Base-by-base conservation (phyloP, 2,888 invertebrate species). In the Prenolepis imparis region DNA sequence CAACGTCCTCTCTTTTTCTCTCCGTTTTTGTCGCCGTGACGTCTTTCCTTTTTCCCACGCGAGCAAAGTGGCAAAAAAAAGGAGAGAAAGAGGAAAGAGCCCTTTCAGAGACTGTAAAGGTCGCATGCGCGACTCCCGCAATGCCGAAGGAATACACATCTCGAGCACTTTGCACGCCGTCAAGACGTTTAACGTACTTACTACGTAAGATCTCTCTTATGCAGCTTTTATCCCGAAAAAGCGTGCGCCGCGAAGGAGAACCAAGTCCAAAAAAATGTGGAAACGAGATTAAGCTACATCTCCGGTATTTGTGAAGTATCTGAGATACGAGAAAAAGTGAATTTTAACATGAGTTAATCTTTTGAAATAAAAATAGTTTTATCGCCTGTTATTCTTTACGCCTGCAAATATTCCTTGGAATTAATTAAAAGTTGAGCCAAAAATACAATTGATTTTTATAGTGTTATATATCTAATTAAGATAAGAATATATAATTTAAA, bases 151-250 rank as follows among this genome's bases (percentile, higher is more conserved):
- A 72, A 80, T 80, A 80, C 72, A 80, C 78, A 72, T 21, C 78
- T 59, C 78, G 72, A 80, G 78, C 78, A 80, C 78, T 80, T 80
- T 80, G 78, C 72, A 44, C 78, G 59, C 78, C 78, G 78, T 80
- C 78, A 80, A 80, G 72, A 80, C 78, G 78, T 80, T 80, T 80
- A 80, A 80, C 78, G 72, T 80, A 70, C 78, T 59, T 52, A 67
- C 68, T 67, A 28, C 72, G 78, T 44, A 59, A 72, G 72, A 80
- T 80, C 72, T 80, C 78, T 72, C 59, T 77, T 77, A 72, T 80
- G 59, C 78, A 72, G 72, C 78, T 78, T 78, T 78, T 78, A 72
- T 70, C 57, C 72, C 15, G 70, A 78, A 78, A 59, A 72, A 72
- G 44, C 21, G 68, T 52, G 57, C 52, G 57, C 18, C 36, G 59